Percentiles rank a stretch among this genome's conserved stretches.
These are phyloP conservation scores for Podargus strigoides DNA, from an alignment of 2,797 vertebrate species.

Conservation along the genomic window DNA sequence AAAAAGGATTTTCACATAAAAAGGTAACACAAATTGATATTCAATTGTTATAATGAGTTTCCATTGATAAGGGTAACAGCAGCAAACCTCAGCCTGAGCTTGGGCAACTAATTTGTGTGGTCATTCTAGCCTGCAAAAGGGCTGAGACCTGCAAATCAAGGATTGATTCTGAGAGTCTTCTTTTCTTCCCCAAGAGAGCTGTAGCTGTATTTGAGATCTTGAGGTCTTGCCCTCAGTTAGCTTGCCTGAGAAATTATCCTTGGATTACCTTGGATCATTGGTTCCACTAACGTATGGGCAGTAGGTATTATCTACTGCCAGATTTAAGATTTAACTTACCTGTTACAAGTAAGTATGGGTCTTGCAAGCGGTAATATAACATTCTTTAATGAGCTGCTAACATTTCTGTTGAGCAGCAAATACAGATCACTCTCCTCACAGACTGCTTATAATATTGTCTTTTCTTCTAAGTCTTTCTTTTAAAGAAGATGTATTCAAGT, in stretches of 20 bases:
- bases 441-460: background rate
- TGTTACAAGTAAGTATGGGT: slow-evolving; percentile 16
- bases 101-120: background rate
- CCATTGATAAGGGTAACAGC: background rate
- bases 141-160: slow-evolving; percentile 36
- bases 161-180: background rate
- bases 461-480: background rate
- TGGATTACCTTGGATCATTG: slow-evolving; percentile 52
- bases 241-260: slow-evolving; percentile 59
- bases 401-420: slow-evolving; percentile 1
- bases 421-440: background rate
- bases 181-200: slow-evolving; percentile 10
- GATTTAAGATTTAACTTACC: slow-evolving; percentile 16
- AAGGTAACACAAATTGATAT: background rate
- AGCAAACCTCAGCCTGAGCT: background rate
- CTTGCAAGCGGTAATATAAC: background rate
- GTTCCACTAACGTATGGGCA: slow-evolving; percentile 44
- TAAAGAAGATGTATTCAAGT: background rate
- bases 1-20: background rate
- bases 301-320: background rate
- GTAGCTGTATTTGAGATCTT: background rate
- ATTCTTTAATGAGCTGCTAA: background rate
- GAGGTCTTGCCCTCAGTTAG: slow-evolving; percentile 40
- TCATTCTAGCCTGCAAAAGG: background rate
- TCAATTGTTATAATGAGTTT: background rate